Evolutionary conservation across 2,797 vertebrate species (phyloP).

Genomic region (Dermochelys coriacea): DNA sequence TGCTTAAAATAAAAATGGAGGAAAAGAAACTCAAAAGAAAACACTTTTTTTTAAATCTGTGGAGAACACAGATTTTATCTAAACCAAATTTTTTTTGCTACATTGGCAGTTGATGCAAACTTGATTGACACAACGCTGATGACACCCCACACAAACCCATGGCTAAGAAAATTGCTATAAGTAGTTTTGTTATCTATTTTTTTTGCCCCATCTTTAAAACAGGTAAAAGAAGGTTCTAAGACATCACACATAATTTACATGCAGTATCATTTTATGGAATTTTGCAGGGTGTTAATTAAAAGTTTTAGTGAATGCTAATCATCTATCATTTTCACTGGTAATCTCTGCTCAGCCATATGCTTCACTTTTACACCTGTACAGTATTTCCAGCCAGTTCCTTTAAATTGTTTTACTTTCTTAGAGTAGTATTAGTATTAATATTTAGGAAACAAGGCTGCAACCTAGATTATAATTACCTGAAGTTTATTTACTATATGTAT

Average conservation of each 20-base stretch:
- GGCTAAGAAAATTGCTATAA: conserved; percentile 44
- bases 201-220: conserved; percentile 10
- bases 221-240: conserved; percentile 66
- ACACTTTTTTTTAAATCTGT: neutral
- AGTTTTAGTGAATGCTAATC: conserved; percentile 85
- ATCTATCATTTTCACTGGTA: conserved; percentile 80
- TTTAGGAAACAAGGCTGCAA: conserved; percentile 79
- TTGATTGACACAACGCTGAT: conserved; percentile 46
- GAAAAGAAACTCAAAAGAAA: conserved; percentile 20
- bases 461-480: conserved; percentile 37
- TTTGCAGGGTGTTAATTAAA: conserved; percentile 84
- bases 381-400: conserved; percentile 65
- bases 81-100: conserved; percentile 43
- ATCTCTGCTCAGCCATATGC: conserved; percentile 80
- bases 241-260: conserved; percentile 79
- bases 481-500: conserved; percentile 39
- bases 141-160: conserved; percentile 58
- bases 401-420: conserved; percentile 77
- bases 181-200: conserved; percentile 37
- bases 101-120: conserved; percentile 45
- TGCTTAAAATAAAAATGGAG: neutral
- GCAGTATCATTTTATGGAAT: conserved; percentile 75
- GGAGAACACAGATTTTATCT: conserved; percentile 45
- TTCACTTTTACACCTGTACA: conserved; percentile 82
- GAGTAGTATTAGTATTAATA: conserved; percentile 77